Percentiles rank a stretch among this genome's conserved stretches.
Evolutionary conservation across 2,888 invertebrate genomes (phyloP).

Genomic region (Cylloceria caligata): DNA sequence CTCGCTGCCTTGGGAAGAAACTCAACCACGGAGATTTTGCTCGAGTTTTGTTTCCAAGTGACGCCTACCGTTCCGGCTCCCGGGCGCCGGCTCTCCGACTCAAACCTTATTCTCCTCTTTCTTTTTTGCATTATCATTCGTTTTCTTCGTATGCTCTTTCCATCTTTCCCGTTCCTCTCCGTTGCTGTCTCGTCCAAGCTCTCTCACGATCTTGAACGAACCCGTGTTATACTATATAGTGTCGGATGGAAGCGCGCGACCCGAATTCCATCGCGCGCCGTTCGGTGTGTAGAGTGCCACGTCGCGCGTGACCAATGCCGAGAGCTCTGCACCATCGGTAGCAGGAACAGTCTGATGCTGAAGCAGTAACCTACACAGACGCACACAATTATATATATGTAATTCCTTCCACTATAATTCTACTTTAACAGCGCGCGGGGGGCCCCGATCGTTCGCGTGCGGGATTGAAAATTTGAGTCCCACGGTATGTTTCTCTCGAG

Average conservation of each 20-base stretch:
- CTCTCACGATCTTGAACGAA: conserved; percentile 65
- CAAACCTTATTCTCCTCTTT: conserved; percentile 27
- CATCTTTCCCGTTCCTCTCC: not conserved
- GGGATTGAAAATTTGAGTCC: conserved; percentile 78
- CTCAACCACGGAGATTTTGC: conserved; percentile 33
- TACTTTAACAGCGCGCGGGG: conserved; percentile 27
- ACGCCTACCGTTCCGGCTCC: conserved; percentile 68
- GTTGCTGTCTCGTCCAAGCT: conserved; percentile 27
- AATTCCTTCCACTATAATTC: not conserved
- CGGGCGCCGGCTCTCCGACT: conserved; percentile 63
- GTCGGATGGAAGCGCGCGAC: conserved; percentile 76
- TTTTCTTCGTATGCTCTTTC: conserved; percentile 10
- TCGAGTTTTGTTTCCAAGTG: conserved; percentile 57
- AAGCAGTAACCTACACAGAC: conserved; percentile 15
- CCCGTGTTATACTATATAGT: conserved; percentile 18
- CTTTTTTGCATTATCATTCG: conserved; percentile 1
- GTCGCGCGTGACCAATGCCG: conserved; percentile 66
- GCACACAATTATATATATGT: not conserved
- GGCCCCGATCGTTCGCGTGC: conserved; percentile 74
- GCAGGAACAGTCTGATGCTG: not conserved
- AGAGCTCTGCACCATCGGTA: conserved; percentile 14
- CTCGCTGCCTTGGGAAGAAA: conserved; percentile 41
- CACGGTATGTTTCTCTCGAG: conserved; percentile 72
- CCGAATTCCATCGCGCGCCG: conserved; percentile 76
- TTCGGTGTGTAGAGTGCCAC: conserved; percentile 44